A percentile compares a stretch with the other conserved stretches of the same genome.
Conservation (phyloP, 2,797 vertebrate species). For the Gymnoscopelus microlampas region DNA sequence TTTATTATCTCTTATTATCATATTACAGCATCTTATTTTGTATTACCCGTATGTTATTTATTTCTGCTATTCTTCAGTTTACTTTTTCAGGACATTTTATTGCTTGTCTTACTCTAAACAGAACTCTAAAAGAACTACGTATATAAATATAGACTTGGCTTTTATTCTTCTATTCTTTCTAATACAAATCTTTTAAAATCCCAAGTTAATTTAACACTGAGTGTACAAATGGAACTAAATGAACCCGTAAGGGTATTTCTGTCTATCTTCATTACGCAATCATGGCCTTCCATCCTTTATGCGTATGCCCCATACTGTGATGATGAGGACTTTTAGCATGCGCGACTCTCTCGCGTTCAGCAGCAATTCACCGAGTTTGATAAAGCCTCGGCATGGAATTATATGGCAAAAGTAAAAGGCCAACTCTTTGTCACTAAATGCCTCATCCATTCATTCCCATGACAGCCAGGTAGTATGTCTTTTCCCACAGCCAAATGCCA, state of each 20-base stretch:
- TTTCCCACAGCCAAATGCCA: slow-evolving; percentile 80
- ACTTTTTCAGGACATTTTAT: too few relatives aligned
- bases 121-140: too few relatives aligned
- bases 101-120: too few relatives aligned
- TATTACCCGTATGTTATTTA: too few relatives aligned
- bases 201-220: too few relatives aligned
- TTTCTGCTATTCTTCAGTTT: too few relatives aligned
- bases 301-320: slow-evolving; percentile 28
- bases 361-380: slow-evolving; percentile 65
- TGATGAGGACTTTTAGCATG: slow-evolving; percentile 57
- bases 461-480: slow-evolving; percentile 77
- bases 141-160: slow-evolving; percentile 12
- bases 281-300: background rate
- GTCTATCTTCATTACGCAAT: slow-evolving; percentile 8
- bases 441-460: slow-evolving; percentile 76
- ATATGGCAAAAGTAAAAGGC: slow-evolving; percentile 71
- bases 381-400: slow-evolving; percentile 64
- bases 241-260: background rate
- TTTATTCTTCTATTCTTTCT: background rate
- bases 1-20: too few relatives aligned
- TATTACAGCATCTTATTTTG: too few relatives aligned
- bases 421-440: slow-evolving; percentile 79
- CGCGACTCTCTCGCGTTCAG: slow-evolving; percentile 54
- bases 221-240: too few relatives aligned
- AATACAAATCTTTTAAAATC: too few relatives aligned